Percentiles rank a stretch among this genome's conserved stretches.
Conservation (phyloP, 1,140 invertebrate species). For the Drosophila dunni region DNA sequence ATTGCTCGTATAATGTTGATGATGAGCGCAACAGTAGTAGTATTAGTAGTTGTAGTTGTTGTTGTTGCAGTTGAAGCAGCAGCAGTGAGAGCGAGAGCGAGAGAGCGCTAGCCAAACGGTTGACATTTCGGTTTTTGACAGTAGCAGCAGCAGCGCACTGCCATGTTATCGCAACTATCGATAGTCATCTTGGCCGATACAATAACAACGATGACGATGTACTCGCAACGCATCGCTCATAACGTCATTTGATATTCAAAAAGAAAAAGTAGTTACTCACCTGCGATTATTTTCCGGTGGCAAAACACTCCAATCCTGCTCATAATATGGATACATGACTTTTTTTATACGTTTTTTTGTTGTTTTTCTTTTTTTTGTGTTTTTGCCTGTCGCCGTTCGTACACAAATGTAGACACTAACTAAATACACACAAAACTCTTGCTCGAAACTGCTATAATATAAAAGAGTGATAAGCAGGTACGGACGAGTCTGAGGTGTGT, state of each 20-base stretch:
- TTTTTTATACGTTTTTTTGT: slow-evolving; percentile 6
- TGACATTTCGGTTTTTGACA: slow-evolving; percentile 55
- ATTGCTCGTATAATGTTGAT: slow-evolving; percentile 73
- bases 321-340: slow-evolving; percentile 89
- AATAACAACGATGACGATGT: slow-evolving; percentile 12
- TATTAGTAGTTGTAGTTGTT: slow-evolving; percentile 35
- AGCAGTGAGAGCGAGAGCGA: slow-evolving; percentile 49
- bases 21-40: slow-evolving; percentile 78
- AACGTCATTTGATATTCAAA: slow-evolving; percentile 28
- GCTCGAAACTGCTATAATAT: slow-evolving; percentile 45
- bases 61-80: slow-evolving; percentile 1
- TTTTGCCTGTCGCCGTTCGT: background rate
- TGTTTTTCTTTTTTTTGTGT: slow-evolving; percentile 1
- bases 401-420: slow-evolving; percentile 39
- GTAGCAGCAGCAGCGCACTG: slow-evolving; percentile 4
- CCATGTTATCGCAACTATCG: slow-evolving; percentile 43
- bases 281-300: slow-evolving; percentile 92
- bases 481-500: background rate
- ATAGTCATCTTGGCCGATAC: slow-evolving; percentile 23
- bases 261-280: slow-evolving; percentile 85
- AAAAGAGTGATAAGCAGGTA: slow-evolving; percentile 60
- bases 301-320: slow-evolving; percentile 92
- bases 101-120: slow-evolving; percentile 60
- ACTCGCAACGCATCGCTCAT: slow-evolving; percentile 4
- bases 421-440: slow-evolving; percentile 39